phyloP scores from a whole-genome alignment of 64 coral and sea anemone genomes.

The Porites australiensis region DNA sequence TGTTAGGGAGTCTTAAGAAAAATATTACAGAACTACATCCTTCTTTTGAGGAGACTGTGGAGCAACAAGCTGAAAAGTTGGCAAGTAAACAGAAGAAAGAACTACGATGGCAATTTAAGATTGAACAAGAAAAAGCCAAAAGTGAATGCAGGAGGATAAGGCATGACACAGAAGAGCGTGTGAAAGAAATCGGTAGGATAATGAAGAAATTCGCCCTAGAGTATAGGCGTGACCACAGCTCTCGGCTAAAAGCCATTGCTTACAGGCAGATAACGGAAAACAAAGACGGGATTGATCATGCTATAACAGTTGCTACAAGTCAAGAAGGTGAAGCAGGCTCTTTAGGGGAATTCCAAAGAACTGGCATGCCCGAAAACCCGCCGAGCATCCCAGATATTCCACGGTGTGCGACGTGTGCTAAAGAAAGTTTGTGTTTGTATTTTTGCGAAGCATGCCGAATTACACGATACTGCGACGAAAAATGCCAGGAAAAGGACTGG shows the following conservation, averaged over 20 bases:
- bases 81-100: neutral
- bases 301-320: neutral
- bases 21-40: neutral
- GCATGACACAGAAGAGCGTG: neutral
- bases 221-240: neutral
- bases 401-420: slow-evolving; percentile 2
- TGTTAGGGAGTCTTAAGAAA: neutral
- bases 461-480: slow-evolving; percentile 41
- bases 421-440: slow-evolving; percentile 11
- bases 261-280: neutral
- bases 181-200: neutral
- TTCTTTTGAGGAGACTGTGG: slow-evolving; percentile 28
- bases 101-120: slow-evolving; percentile 2
- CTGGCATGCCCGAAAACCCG: neutral
- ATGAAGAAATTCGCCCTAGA: neutral
- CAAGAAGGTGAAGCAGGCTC: neutral
- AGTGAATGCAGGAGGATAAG: neutral
- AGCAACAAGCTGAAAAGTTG: slow-evolving; percentile 6
- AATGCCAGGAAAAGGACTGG: neutral
- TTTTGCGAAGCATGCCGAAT: slow-evolving; percentile 12
- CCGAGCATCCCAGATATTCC: neutral
- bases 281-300: neutral
- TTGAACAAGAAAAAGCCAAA: neutral
- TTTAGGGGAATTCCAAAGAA: neutral
- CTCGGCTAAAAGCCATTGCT: neutral